Conservation (phyloP, 1,140 invertebrate genomes). For the Drosophila santomea region DNA sequence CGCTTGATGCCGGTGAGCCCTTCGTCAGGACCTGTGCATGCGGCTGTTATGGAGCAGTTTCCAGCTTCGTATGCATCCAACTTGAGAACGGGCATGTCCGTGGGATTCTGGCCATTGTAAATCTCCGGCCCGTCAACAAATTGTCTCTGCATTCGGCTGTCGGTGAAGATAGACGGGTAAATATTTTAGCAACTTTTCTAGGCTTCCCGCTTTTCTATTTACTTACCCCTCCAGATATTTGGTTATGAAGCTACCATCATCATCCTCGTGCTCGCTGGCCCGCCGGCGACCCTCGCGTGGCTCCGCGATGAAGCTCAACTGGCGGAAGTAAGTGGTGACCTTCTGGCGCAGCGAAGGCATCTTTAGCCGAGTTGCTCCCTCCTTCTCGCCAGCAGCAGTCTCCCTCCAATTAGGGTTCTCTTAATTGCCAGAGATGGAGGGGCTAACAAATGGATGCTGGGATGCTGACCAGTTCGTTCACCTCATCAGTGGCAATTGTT, state of each 20-base stretch:
- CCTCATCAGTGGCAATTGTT: conserved; percentile 67
- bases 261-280: conserved; percentile 80
- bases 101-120: conserved; percentile 88
- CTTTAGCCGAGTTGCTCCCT: conserved; percentile 31
- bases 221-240: conserved; percentile 90
- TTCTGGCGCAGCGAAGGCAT: conserved; percentile 91
- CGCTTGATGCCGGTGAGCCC: conserved; percentile 90
- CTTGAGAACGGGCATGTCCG: conserved; percentile 87
- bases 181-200: conserved; percentile 1
- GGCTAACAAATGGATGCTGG: conserved; percentile 16
- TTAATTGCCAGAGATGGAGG: conserved; percentile 53
- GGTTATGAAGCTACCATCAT: conserved; percentile 89
- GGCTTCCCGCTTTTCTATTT: neutral
- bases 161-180: neutral
- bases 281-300: conserved; percentile 85
- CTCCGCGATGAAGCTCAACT: conserved; percentile 89
- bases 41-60: conserved; percentile 86
- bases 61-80: conserved; percentile 86
- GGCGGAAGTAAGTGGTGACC: conserved; percentile 90
- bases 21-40: conserved; percentile 91
- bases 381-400: conserved; percentile 17
- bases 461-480: conserved; percentile 63
- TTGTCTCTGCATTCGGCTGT: conserved; percentile 73
- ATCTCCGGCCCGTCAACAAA: conserved; percentile 86
- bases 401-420: conserved; percentile 46